Evolutionary conservation across 2,113 vertebrate genomes (phyloP), one percentile per base, ranked within the genome.

Genomic region (Thunnus thynnus): DNA sequence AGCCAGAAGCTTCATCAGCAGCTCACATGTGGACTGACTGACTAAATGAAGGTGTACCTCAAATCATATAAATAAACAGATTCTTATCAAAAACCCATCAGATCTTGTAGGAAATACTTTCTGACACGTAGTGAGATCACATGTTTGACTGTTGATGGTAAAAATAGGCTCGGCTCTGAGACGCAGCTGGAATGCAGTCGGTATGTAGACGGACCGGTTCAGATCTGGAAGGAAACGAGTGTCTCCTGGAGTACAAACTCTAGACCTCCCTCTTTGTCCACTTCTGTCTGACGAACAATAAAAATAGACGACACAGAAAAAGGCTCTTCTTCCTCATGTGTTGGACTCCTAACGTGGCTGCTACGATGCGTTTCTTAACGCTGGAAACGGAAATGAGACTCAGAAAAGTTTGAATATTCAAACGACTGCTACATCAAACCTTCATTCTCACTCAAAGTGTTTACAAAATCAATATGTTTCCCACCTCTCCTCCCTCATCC

Each of bases 151-250:
- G 18, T n/a, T 6, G 9, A 13, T 52, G 44, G 61, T 32, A 52
- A 20, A 1, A 47, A n/a, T 2, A 52, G 83, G 83, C 48, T 20
- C 18, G 80, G 72, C 64, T n/a, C 5, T 4, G 52, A 3, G 48
- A 76, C 8, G 71, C 27, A 4, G 4, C 55, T 7, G 86, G 82
- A 88, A 92, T 93, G 89, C 50, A 5, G 60, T 32, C 22, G 79
- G 82, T 13, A 95, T 94, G 91, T 44, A 46, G 92, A 72, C 25
- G 18, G 71, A 93, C 94, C 30, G 83, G 94, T 93, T 90, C 51
- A 58, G 16, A 47, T 32, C 6, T 50, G 1, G 69, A 58, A 46
- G 10, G 44, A 73, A 80, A 41, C 30, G 1, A 80, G 51, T 20
- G 20, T 79, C 46, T 84, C 66, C 32, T 56, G 3, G 1, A 67